These are phyloP conservation scores for Pristionchus arcanus DNA, from an alignment of 2,888 invertebrate species.

Conservation along the genomic window DNA sequence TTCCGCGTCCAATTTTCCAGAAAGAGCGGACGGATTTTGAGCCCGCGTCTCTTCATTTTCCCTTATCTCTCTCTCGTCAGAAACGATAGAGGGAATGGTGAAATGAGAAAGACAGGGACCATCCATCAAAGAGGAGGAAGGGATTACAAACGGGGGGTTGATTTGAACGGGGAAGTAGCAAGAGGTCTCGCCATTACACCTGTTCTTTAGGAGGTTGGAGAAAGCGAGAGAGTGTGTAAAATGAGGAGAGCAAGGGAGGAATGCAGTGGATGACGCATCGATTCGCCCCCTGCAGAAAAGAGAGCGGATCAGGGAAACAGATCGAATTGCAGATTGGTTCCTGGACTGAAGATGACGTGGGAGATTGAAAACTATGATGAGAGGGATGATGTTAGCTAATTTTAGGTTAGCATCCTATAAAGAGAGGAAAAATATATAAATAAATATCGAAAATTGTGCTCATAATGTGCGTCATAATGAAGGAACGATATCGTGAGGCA, in stretches of 20 bases:
- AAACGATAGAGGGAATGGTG: too few species aligned
- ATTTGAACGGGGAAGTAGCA: neutral
- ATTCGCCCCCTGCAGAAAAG: neutral
- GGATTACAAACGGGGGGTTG: conserved; percentile 29
- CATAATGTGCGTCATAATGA: too few species aligned
- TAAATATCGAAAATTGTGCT: too few species aligned
- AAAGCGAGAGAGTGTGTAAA: neutral
- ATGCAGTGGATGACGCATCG: conserved; percentile 8
- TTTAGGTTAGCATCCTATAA: too few species aligned
- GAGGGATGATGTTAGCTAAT: too few species aligned
- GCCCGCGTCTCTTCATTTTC: too few species aligned
- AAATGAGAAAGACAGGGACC: neutral
- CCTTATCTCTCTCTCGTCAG: too few species aligned
- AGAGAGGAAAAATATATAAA: too few species aligned
- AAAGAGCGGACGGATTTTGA: too few species aligned
- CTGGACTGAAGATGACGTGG: neutral
- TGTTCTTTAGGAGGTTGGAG: neutral
- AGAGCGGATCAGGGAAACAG: conserved; percentile 9
- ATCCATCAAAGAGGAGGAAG: neutral
- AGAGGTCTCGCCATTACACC: neutral
- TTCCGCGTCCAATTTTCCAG: neutral
- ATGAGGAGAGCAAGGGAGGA: neutral
- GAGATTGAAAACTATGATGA: neutral
- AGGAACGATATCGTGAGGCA: too few species aligned
- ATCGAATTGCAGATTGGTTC: neutral